These are phyloP conservation scores for Empidonax traillii DNA, from an alignment of 2,113 vertebrate genomes.

Conservation along the genomic window DNA sequence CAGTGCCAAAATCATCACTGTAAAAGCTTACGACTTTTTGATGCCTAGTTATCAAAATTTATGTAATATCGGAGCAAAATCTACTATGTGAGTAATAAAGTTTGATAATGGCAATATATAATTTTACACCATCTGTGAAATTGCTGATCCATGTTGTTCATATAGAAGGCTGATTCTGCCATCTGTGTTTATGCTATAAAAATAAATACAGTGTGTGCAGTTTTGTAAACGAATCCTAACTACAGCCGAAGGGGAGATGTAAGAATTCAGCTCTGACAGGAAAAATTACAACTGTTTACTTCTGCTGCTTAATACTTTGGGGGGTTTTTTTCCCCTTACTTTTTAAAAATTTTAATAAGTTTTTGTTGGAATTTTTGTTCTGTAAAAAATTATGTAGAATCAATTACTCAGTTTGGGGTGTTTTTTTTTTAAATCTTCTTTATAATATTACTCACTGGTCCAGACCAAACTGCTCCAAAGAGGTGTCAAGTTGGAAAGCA, in stretches of 20 bases:
- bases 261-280: slow-evolving; percentile 37
- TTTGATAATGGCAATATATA: not conserved
- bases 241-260: slow-evolving; percentile 19
- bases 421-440: not conserved
- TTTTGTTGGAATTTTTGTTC: not conserved
- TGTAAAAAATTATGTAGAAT: not conserved
- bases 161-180: slow-evolving; percentile 47
- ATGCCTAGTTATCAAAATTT: slow-evolving; percentile 50
- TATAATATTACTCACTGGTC: not conserved
- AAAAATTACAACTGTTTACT: slow-evolving; percentile 49
- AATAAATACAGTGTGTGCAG: slow-evolving; percentile 29
- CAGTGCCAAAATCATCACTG: slow-evolving; percentile 8
- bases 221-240: slow-evolving; percentile 47
- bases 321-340: not conserved
- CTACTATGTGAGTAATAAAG: slow-evolving; percentile 9
- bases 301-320: not conserved
- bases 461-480: not conserved
- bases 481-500: not conserved
- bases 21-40: slow-evolving; percentile 21
- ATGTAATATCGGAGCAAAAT: slow-evolving; percentile 53
- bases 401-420: not conserved
- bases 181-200: slow-evolving; percentile 61
- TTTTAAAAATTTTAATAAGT: not conserved
- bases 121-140: slow-evolving; percentile 49
- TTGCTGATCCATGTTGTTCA: slow-evolving; percentile 40